These are phyloP conservation scores for Squalus acanthias DNA, from an alignment of 2,797 vertebrate species.

Conservation along the genomic window DNA sequence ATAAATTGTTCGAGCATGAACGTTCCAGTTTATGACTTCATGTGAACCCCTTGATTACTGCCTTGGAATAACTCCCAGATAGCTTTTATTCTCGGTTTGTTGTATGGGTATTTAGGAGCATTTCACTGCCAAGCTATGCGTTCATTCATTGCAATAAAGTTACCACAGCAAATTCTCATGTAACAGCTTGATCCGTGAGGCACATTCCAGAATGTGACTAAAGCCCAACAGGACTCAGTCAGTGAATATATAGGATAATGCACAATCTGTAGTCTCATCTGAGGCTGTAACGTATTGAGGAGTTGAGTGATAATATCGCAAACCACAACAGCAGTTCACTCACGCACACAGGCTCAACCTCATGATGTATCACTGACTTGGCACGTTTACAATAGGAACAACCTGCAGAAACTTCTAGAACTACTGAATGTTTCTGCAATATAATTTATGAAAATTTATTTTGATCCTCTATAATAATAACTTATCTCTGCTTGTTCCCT, in stretches of 20 bases:
- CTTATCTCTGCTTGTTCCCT: not conserved
- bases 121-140: not conserved
- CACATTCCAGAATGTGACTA: not conserved
- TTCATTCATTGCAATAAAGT: constrained; percentile 26
- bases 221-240: no score
- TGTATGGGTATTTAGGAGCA: not conserved
- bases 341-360: not conserved
- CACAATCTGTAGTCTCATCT: not conserved
- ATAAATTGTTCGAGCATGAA: not conserved
- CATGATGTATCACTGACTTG: not conserved
- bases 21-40: constrained; percentile 1
- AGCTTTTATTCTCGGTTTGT: constrained; percentile 13
- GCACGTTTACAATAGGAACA: not conserved
- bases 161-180: constrained; percentile 28
- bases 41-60: not conserved
- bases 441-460: not conserved
- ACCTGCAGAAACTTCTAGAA: not conserved
- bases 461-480: not conserved
- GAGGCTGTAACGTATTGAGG: not conserved
- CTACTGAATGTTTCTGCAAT: not conserved
- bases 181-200: not conserved
- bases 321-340: not conserved
- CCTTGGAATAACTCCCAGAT: constrained; percentile 1
- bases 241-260: not conserved
- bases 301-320: not conserved